Base-by-base conservation (phyloP, 1,140 invertebrate species). In the Apis cerana region DNA sequence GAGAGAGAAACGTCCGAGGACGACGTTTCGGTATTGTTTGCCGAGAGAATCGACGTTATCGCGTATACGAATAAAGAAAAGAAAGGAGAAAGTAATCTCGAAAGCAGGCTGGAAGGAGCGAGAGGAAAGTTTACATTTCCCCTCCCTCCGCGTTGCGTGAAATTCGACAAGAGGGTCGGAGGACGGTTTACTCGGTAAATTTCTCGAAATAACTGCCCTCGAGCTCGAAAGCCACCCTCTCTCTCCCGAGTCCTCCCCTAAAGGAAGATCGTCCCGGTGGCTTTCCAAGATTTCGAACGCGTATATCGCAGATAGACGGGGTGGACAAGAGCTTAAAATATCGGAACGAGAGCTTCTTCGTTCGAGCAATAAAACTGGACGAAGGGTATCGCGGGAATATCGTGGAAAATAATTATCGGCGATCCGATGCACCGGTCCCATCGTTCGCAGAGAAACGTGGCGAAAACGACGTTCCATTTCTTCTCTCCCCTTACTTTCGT, bases 401-500 rank as follows among this genome's bases (percentile, higher is more conserved):
- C 71, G 52, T 58, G 15, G 50, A 21, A 89, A 90, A 87, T 88
- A 89, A 90, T 90, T 85, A 88, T 79, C 65, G 59, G 61, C 83
- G 83, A 84, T 85, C 83, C 81, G 86, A 85, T 88, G 79, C 75
- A 87, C 71, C 56, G 23, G 48, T 33, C 74, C 62, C 79, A 81
- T 84, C 77, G 82, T 33, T 21, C 77, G 65, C 50, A 52, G 54
- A 69, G 78, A 48, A 85, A 72, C 43, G 33, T 64, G 58, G 75
- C 75, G 69, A 81, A 78, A 84, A 82, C 86, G 82, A 78, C 74
- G 64, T 67, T 64, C 43, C 48, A 62, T 43, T 9, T 2, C 19
- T 19, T 12, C 10, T 43, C 43, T 56, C 15, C 62, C 58, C 58
- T 27, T 11, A 23, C 21, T 5, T 48, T 15, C n/a, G 33, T 59